Evolutionary conservation across 1,140 invertebrate genomes (phyloP).

Genomic region (Megalopta genalis): DNA sequence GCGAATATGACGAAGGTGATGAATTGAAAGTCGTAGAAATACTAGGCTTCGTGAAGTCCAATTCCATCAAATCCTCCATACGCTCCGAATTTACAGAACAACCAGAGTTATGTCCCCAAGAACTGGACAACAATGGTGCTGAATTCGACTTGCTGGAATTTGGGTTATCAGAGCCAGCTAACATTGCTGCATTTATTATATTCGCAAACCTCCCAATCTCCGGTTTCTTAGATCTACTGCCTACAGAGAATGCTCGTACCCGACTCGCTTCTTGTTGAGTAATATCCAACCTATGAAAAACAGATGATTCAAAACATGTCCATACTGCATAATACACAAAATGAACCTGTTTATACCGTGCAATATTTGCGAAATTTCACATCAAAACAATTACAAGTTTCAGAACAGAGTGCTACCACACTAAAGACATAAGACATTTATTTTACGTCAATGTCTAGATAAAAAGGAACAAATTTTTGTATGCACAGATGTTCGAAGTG

Average conservation of each 20-base stretch:
- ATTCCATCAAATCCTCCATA: conserved; percentile 89
- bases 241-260: conserved; percentile 86
- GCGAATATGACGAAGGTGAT: conserved; percentile 70
- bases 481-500: too few species aligned
- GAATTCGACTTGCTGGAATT: conserved; percentile 77
- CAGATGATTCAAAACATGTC: not conserved
- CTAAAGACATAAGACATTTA: not conserved
- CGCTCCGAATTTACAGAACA: conserved; percentile 79
- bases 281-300: conserved; percentile 73
- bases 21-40: conserved; percentile 68
- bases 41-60: conserved; percentile 85
- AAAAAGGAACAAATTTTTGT: not conserved
- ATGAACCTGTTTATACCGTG: not conserved
- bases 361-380: not conserved
- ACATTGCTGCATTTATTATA: conserved; percentile 82
- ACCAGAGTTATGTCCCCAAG: conserved; percentile 82
- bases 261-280: conserved; percentile 77
- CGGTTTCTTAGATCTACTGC: conserved; percentile 83
- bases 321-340: not conserved
- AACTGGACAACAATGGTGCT: conserved; percentile 76
- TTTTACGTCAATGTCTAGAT: too few species aligned
- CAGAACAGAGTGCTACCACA: not conserved
- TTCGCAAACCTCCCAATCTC: conserved; percentile 74
- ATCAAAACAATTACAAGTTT: not conserved
- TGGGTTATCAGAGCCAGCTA: conserved; percentile 70